These are phyloP conservation scores for Seriola dumerili DNA, from an alignment of 2,113 vertebrate genomes.

Conservation along the genomic window DNA sequence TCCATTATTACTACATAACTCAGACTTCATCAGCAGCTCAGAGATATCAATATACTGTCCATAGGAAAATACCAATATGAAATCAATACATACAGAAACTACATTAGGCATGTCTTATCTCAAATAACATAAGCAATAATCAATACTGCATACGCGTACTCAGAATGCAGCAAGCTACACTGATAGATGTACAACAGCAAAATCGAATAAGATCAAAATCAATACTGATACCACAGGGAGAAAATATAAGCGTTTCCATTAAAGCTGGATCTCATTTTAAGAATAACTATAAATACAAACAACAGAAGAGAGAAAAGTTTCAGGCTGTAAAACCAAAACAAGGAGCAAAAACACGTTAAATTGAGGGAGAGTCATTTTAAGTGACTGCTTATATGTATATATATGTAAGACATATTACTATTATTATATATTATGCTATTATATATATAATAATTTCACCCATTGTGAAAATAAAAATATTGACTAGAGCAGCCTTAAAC, in stretches of 20 bases:
- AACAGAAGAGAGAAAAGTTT: background rate
- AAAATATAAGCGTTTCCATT: slow-evolving; percentile 13
- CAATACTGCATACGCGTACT: background rate
- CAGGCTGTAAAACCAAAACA: background rate
- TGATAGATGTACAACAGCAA: slow-evolving; percentile 17
- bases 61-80: background rate
- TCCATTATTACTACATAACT: background rate
- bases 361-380: background rate
- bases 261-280: slow-evolving; percentile 2
- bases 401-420: too few species aligned
- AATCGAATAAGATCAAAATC: slow-evolving; percentile 31
- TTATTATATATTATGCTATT: too few species aligned
- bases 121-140: slow-evolving; percentile 4
- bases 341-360: background rate
- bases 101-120: background rate
- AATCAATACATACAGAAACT: slow-evolving; percentile 5
- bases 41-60: background rate
- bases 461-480: background rate
- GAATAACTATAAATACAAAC: too few species aligned
- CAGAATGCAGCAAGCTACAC: background rate
- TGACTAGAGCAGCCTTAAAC: background rate
- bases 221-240: background rate
- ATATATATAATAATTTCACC: background rate
- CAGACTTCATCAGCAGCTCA: background rate
- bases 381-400: background rate